Base-by-base conservation (phyloP, 2,113 vertebrate genomes). In the Bostrychus sinensis region DNA sequence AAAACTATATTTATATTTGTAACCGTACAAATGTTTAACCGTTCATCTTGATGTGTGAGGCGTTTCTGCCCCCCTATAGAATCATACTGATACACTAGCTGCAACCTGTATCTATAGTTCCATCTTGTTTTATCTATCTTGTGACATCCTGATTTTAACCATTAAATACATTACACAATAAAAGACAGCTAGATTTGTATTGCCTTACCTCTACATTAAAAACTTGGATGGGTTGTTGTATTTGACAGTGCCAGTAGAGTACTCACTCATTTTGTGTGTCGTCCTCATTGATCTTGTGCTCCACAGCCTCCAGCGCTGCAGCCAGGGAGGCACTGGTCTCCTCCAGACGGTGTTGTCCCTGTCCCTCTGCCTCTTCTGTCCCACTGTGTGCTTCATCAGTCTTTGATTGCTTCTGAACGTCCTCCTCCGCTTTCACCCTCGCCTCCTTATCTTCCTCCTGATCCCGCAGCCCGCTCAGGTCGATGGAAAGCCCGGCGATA, bases 271-370 rank as follows among this genome's bases (percentile, higher is more conserved):
- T 90, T 37, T 95, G 93, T 25, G 86, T 72, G 19, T 96, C 94
- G 55, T 98, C 96, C 63, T 93, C 94, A 70, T 94, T 93, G 78
- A 99, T 96, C 86, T 95, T 94, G 56, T 98, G 95, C 73, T 98
- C 96, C 41, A 95, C 96, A 0, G 93, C 95, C 74, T 98, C 95
- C 86, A 98, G 89, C 8, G 96, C 95, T 0, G 95, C 96, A 0
- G 95, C 95, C 62, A 98, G 81, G 26, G 95, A 96, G 11, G 95
- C 94, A 1, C 95, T 97, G 19, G 95, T 98, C 88, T 97, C 95
- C 84, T 98, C 95, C 87, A 97, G 79, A 43, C 93, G 92, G 86
- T 93, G 91, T 62, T 93, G 92, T 1, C 79, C 93, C 43, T 89
- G 91, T 64, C 93, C 92, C 60, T 71, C 56, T 16, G 0, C 73